These are phyloP conservation scores for Myripristis murdjan DNA, from an alignment of 2,797 vertebrate genomes.

Conservation along the genomic window DNA sequence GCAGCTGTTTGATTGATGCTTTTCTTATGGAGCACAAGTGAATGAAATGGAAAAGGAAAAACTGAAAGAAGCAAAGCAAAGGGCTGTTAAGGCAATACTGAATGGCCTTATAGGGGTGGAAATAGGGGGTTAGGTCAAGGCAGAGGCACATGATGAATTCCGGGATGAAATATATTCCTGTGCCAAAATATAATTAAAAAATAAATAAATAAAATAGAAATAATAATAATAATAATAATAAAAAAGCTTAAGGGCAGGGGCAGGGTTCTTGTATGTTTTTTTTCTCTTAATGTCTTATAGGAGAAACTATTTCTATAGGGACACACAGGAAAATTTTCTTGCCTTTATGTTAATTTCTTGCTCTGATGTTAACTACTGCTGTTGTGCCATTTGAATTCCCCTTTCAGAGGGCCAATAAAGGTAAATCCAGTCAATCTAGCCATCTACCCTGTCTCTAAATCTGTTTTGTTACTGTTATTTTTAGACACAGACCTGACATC, in stretches of 20 bases:
- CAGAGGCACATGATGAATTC: conserved; percentile 5
- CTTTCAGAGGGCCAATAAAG: no score
- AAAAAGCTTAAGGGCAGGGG: not conserved
- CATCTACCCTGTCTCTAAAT: not conserved
- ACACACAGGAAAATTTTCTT: no score
- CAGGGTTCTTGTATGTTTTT: not conserved
- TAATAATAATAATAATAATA: no score
- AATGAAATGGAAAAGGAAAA: not conserved
- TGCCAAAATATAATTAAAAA: not conserved
- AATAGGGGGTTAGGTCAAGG: no score
- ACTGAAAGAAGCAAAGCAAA: not conserved
- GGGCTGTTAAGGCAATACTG: conserved; percentile 4
- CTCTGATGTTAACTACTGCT: no score
- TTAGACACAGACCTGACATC: not conserved
- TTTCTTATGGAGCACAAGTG: conserved; percentile 32
- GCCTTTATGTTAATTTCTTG: no score
- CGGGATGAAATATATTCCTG: conserved; percentile 3
- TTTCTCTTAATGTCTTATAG: no score
- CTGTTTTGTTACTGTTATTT: not conserved
- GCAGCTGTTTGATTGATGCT: conserved; percentile 45
- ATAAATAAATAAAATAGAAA: no score
- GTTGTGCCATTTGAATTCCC: no score
- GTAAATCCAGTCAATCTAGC: no score
- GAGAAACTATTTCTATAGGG: no score
- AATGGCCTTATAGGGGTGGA: not conserved